A percentile compares a stretch with the other conserved stretches of the same genome.
phyloP scores from a whole-genome alignment of 2,888 invertebrate species.

The Thymelicus lineola region DNA sequence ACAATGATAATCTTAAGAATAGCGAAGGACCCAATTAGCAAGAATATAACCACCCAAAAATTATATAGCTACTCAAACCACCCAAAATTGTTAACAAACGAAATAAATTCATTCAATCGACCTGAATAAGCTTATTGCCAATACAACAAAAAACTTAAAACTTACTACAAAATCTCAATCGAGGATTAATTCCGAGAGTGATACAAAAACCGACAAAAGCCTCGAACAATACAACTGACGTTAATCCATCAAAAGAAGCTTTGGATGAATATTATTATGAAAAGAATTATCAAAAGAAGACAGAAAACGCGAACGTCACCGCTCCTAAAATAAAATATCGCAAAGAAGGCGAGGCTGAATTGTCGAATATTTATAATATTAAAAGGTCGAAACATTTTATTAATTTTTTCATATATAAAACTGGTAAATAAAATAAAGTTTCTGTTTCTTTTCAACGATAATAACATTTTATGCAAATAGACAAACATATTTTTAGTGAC shows the following conservation, averaged over 20 bases:
- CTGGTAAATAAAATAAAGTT: too few relatives aligned
- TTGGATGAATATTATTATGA: conserved; percentile 44
- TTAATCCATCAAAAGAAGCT: conserved; percentile 59
- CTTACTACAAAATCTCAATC: neutral
- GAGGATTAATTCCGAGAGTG: conserved; percentile 1
- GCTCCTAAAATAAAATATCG: conserved; percentile 17
- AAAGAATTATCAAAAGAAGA: conserved; percentile 51
- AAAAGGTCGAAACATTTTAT: neutral
- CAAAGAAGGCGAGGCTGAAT: conserved; percentile 14
- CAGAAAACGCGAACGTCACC: conserved; percentile 44
- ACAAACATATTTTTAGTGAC: too few relatives aligned
- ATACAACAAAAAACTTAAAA: conserved; percentile 6
- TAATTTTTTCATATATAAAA: too few relatives aligned
- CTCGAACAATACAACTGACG: conserved; percentile 55
- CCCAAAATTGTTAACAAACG: too few relatives aligned
- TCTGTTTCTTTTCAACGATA: too few relatives aligned
- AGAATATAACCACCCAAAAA: neutral
- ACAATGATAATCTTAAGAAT: neutral
- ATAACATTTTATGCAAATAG: too few relatives aligned
- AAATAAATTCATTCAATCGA: neutral
- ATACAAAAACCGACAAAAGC: conserved; percentile 8
- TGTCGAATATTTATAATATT: neutral
- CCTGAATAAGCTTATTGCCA: neutral
- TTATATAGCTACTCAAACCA: neutral
- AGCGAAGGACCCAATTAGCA: neutral